Percentiles rank a stretch among this genome's conserved stretches.
Evolutionary conservation across 1,140 invertebrate genomes (phyloP).

Genomic region (Dinoponera quadriceps): DNA sequence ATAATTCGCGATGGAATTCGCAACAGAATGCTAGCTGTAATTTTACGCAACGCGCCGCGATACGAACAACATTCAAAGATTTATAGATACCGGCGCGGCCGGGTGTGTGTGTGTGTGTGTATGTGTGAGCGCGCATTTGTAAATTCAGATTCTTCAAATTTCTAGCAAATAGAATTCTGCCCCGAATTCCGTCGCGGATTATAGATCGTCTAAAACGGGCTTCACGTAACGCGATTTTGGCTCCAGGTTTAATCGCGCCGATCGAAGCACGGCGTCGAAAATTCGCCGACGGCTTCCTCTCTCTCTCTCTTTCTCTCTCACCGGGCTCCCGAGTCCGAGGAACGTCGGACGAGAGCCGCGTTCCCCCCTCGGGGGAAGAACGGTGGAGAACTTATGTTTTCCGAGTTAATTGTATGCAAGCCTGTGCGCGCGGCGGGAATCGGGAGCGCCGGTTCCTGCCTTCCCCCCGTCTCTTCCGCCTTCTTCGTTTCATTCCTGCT

Average conservation of each 20-base stretch:
- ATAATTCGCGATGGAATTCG: too few species aligned
- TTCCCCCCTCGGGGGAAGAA: background rate
- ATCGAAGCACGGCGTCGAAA: background rate
- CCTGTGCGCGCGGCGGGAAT: background rate
- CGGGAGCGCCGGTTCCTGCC: background rate
- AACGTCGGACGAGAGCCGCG: background rate
- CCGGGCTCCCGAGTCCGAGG: background rate
- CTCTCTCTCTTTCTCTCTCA: background rate
- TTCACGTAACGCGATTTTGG: background rate
- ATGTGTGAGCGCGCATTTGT: too few species aligned
- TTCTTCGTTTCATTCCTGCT: constrained; percentile 29
- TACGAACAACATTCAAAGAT: too few species aligned
- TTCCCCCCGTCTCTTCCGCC: background rate
- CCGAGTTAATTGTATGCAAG: constrained; percentile 49
- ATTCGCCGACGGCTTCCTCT: background rate
- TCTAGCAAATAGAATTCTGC: too few species aligned
- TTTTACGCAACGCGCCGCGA: too few species aligned
- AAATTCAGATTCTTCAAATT: too few species aligned
- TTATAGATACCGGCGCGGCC: too few species aligned
- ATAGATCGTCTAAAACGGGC: background rate
- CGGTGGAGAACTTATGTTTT: constrained; percentile 53
- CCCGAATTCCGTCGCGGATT: too few species aligned
- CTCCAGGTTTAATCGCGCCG: background rate
- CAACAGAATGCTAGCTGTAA: too few species aligned
- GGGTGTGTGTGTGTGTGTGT: too few species aligned